These are phyloP conservation scores for Drosophila nigricruria DNA, from an alignment of 2,888 invertebrate genomes.

Conservation along the genomic window DNA sequence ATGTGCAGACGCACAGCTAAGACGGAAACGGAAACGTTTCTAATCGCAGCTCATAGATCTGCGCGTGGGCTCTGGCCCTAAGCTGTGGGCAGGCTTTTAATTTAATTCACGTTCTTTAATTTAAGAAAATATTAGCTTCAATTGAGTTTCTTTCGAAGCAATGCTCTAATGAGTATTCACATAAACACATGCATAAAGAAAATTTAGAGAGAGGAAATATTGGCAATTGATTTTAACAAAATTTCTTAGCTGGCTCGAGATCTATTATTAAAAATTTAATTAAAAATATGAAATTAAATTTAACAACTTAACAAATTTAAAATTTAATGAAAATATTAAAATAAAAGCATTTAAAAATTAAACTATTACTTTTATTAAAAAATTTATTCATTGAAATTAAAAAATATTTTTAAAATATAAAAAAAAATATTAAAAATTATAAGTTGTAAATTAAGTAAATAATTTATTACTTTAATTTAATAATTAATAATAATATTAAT, in stretches of 20 bases:
- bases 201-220: neutral
- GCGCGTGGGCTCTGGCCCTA: conserved; percentile 52
- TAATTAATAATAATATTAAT: no score
- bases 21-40: conserved; percentile 79
- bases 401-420: no score
- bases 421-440: no score
- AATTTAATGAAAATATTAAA: no score
- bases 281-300: neutral
- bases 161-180: neutral
- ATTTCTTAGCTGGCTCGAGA: neutral
- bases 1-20: conserved; percentile 11
- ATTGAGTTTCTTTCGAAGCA: conserved; percentile 17
- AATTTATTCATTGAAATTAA: no score
- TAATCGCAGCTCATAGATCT: conserved; percentile 69
- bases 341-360: no score
- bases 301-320: neutral
- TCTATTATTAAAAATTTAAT: no score
- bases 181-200: neutral
- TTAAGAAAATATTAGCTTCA: conserved; percentile 37
- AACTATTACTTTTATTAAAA: no score
- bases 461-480: no score
- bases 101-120: conserved; percentile 41
- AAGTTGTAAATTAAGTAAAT: no score
- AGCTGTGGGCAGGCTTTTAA: conserved; percentile 50
- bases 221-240: neutral